These are phyloP conservation scores for Chymomyza costata DNA, from an alignment of 1,140 invertebrate species.

Conservation along the genomic window DNA sequence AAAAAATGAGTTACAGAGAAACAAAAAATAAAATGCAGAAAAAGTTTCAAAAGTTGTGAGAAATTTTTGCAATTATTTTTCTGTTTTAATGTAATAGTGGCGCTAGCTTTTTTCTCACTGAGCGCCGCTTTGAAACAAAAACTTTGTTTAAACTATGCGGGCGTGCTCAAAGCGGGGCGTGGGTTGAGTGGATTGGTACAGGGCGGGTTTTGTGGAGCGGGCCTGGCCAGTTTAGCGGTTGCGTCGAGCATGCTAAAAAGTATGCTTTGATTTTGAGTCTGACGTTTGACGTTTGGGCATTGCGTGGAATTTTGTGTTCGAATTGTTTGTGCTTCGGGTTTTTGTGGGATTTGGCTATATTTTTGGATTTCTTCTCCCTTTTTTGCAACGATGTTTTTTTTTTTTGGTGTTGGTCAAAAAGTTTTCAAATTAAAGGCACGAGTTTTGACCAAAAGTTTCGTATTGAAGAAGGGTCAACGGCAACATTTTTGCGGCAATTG, in stretches of 20 bases:
- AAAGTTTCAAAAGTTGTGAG: conserved; percentile 60
- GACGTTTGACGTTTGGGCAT: conserved; percentile 35
- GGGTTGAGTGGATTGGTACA: conserved; percentile 18
- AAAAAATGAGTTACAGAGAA: conserved; percentile 5
- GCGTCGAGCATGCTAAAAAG: conserved; percentile 46
- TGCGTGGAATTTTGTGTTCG: conserved; percentile 63
- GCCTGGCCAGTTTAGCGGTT: conserved; percentile 54
- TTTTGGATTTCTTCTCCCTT: conserved; percentile 21
- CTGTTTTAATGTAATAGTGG: conserved; percentile 67
- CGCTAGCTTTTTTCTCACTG: conserved; percentile 10
- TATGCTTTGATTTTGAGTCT: conserved; percentile 60
- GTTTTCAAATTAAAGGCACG: conserved; percentile 57
- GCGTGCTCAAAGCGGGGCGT: conserved; percentile 11
- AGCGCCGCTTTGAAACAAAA: conserved; percentile 57
- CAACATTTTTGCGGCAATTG: conserved; percentile 21
- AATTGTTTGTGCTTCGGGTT: conserved; percentile 51
- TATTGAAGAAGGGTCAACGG: neutral
- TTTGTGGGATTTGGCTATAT: conserved; percentile 24
- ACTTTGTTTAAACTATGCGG: conserved; percentile 65
- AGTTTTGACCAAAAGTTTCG: conserved; percentile 33
- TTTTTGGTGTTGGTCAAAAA: conserved; percentile 17
- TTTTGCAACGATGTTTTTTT: conserved; percentile 28
- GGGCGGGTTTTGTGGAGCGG: conserved; percentile 23
- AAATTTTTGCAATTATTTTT: conserved; percentile 69
- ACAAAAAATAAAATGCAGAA: conserved; percentile 26